These are phyloP conservation scores for Esperia sulphurella DNA, from an alignment of 2,888 invertebrate genomes.

Conservation along the genomic window DNA sequence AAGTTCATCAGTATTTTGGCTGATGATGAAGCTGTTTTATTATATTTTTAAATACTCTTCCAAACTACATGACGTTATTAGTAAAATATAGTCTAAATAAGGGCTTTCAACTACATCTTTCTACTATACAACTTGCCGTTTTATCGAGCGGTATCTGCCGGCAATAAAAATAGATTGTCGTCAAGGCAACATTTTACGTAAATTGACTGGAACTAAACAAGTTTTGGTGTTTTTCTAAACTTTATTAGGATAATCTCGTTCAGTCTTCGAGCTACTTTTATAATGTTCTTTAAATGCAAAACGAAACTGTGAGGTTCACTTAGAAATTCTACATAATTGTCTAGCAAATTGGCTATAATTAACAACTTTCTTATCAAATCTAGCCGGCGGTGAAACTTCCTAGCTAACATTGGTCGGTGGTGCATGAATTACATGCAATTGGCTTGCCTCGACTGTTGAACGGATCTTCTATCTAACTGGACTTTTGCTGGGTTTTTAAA, in stretches of 20 bases:
- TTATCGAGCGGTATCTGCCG: constrained; percentile 1
- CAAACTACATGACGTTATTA: not conserved
- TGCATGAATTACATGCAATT: constrained; percentile 46
- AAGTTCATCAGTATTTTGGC: no score
- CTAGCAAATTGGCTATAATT: constrained; percentile 29
- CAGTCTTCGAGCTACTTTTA: not conserved
- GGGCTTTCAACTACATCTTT: no score
- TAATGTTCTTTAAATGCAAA: not conserved
- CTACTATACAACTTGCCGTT: constrained; percentile 18
- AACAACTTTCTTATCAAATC: constrained; percentile 44
- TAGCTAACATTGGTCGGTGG: constrained; percentile 18
- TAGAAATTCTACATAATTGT: constrained; percentile 4
- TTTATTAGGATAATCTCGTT: not conserved
- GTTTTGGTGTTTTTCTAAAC: not conserved
- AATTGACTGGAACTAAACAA: not conserved
- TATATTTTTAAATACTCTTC: no score
- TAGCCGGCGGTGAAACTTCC: constrained; percentile 36
- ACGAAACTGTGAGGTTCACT: not conserved
- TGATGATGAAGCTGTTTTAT: no score
- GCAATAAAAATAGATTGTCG: constrained; percentile 5
- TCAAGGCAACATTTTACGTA: constrained; percentile 6
- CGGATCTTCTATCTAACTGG: constrained; percentile 17
- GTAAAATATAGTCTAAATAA: constrained; percentile 13
- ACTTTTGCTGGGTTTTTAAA: not conserved
- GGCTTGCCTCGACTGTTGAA: constrained; percentile 19